These are phyloP conservation scores for Narcine bancroftii DNA, from an alignment of 2,113 vertebrate genomes.

Conservation along the genomic window DNA sequence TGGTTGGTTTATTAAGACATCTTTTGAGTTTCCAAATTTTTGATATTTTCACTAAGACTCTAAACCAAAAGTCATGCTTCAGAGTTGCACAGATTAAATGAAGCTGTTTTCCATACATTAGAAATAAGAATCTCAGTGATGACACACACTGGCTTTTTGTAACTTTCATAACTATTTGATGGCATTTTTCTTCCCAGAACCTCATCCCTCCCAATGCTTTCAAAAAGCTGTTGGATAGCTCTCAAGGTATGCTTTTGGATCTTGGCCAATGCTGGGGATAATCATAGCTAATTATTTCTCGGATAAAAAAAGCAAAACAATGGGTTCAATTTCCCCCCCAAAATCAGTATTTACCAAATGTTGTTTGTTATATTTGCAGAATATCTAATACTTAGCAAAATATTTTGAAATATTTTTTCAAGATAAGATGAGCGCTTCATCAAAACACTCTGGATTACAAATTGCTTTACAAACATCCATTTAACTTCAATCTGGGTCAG, in stretches of 20 bases:
- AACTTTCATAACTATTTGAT: not conserved
- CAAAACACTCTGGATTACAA: not conserved
- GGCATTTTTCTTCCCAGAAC: not conserved
- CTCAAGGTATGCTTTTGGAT: not conserved
- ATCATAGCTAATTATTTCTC: not conserved
- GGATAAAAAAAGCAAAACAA: not conserved
- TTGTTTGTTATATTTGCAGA: not conserved
- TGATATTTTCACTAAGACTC: not conserved
- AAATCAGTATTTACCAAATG: not conserved
- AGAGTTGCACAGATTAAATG: not conserved
- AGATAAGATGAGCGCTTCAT: not conserved
- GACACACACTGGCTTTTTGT: not conserved
- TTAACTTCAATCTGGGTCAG: not conserved
- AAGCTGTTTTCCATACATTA: not conserved
- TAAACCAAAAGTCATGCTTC: not conserved
- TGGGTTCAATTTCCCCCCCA: not conserved
- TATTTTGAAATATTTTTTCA: conserved; percentile 2
- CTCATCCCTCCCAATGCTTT: not conserved
- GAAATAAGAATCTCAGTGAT: not conserved
- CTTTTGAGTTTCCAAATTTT: not conserved
- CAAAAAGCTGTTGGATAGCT: not conserved
- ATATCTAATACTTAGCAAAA: not conserved
- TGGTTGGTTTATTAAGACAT: not conserved
- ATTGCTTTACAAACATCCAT: not conserved
- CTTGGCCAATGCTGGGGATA: not conserved